Base-by-base conservation (phyloP, 1,140 invertebrate genomes). In the Eumeta japonica region DNA sequence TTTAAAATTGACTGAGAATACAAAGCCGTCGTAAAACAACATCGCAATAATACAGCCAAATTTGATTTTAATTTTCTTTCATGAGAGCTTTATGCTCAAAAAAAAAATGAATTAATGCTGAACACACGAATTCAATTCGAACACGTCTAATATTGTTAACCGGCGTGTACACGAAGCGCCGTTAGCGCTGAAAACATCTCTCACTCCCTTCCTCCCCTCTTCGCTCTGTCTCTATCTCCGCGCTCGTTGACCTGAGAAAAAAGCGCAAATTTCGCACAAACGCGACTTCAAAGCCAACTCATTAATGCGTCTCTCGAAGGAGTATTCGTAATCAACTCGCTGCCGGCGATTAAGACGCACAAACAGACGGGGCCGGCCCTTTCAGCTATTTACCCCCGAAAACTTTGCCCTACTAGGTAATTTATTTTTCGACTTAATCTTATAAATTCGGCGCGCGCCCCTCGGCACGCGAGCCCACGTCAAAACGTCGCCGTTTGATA, bases 361-460 rank as follows among this genome's bases (percentile, higher is more conserved):
- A 63, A 62, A 64, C 50, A 37, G 28, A 37, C 5, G 5, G 20
- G 20, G 5, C 20, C 5, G 20, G 30, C 36, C 46, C 55, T 55
- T 52, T 24, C n/a, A 62, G 45, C 52, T 70, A 63, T 67, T 70
- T 67, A 67, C 20, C 20, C n/a, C 55, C 62, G 47, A 62, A 66
- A 70, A 67, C 43, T 64, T 67, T 67, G 61, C 50, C 65, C 56
- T 62, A 61, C 53, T 49, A 59, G 51, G 52, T 71, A 66, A 71
- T 71, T 71, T 71, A 71, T 62, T 65, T 71, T 57, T 52, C 60
- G 45, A 59, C 54, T 61, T 65, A 71, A 71, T 71, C 66, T 71
- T 62, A 62, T 63, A 57, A 64, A 60, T 58, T 58, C 49, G 59
- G 5, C 20, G 20, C n/a, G n/a, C 5, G 20, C n/a, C 20, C 20